These are phyloP conservation scores for Mesembrinibis cayennensis DNA, from an alignment of 2,113 vertebrate species.

Conservation along the genomic window DNA sequence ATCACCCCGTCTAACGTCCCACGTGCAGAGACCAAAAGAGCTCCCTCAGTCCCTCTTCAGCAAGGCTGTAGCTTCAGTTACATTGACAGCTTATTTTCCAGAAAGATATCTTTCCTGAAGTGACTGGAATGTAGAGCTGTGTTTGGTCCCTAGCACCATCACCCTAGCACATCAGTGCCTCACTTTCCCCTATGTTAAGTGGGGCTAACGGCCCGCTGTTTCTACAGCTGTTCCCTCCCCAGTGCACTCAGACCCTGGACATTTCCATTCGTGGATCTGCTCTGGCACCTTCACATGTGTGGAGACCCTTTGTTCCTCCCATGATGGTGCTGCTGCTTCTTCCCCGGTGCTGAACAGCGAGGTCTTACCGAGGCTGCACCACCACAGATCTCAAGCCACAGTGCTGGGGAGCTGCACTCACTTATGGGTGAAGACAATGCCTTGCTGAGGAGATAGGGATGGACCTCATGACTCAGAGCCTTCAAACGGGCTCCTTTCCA, in stretches of 20 bases:
- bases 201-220: accelerated
- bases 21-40: background rate
- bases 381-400: accelerated
- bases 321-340: background rate
- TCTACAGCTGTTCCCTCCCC: background rate
- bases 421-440: background rate
- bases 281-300: background rate
- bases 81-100: background rate
- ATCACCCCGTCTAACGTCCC: background rate
- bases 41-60: background rate
- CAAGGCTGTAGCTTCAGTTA: background rate
- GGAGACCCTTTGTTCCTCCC: background rate
- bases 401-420: background rate
- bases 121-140: background rate
- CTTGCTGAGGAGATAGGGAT: background rate
- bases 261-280: background rate
- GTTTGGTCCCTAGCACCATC: background rate
- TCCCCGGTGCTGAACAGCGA: accelerated
- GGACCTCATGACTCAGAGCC: background rate
- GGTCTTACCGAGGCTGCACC: background rate
- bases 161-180: too few relatives aligned
- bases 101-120: background rate
- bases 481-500: background rate
- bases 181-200: background rate
- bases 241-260: background rate